A percentile compares a stretch with the other conserved stretches of the same genome.
phyloP scores from a whole-genome alignment of 2,113 vertebrate species.

The Brienomyrus longianalis region DNA sequence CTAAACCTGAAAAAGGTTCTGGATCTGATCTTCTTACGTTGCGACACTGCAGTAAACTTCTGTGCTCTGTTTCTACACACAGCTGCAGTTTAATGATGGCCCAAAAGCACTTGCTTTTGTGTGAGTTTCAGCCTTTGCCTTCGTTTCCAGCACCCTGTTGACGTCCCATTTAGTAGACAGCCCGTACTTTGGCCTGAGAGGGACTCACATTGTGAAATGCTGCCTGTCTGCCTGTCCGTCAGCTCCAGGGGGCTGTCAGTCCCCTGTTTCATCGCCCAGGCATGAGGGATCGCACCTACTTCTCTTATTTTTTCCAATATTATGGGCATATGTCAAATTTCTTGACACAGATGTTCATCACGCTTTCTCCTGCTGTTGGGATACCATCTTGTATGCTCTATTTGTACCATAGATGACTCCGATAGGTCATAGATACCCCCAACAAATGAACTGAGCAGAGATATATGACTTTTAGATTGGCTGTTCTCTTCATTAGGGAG shows the following conservation, averaged over 20 bases:
- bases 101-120: not conserved
- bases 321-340: constrained; percentile 12
- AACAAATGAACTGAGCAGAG: not conserved
- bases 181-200: not conserved
- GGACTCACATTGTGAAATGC: not conserved
- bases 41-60: not conserved
- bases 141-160: not conserved
- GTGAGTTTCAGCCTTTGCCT: not conserved
- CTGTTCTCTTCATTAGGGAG: not conserved
- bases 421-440: not conserved
- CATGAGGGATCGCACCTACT: not conserved
- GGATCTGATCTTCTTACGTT: not conserved
- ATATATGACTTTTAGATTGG: not conserved
- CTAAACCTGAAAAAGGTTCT: not conserved
- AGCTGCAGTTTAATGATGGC: not conserved
- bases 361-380: not conserved
- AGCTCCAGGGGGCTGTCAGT: not conserved
- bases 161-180: not conserved
- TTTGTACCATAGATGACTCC: not conserved
- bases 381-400: not conserved
- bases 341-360: not conserved
- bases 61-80: not conserved
- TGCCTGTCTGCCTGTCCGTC: not conserved
- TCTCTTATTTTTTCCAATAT: not conserved
- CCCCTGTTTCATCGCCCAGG: not conserved